Conservation (phyloP, 2,797 vertebrate genomes). For the Poecilia wingei region DNA sequence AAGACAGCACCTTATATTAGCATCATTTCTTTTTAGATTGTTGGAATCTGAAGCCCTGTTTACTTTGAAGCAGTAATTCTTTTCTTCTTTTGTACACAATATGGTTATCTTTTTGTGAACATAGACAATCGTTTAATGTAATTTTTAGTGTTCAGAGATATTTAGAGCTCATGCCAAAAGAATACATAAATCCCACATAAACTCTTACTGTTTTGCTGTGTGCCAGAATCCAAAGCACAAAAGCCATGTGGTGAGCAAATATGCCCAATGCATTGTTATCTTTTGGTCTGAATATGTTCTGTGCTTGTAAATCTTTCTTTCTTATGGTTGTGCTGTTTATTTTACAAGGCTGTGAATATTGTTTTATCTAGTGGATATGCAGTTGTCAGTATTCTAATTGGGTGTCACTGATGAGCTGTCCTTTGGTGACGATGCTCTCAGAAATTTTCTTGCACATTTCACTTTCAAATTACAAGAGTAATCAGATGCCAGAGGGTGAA, state of each 20-base stretch:
- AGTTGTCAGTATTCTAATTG: background rate
- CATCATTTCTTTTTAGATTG: background rate
- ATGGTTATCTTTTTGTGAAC: constrained; percentile 6
- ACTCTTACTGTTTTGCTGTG: background rate
- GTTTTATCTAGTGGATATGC: background rate
- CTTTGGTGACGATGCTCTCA: background rate
- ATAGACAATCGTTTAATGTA: background rate
- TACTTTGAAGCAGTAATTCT: background rate
- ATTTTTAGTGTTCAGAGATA: background rate
- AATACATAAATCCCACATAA: constrained; percentile 14
- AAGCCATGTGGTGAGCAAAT: background rate
- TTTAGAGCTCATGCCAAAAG: constrained; percentile 9
- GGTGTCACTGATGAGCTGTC: constrained; percentile 5
- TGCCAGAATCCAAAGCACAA: constrained; percentile 1
- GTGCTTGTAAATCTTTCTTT: constrained; percentile 5
- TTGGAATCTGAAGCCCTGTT: background rate
- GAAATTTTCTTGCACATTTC: background rate
- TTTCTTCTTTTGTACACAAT: background rate
- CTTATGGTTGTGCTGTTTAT: constrained; percentile 9
- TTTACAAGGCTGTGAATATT: constrained; percentile 3
- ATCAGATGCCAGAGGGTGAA: constrained; percentile 7
- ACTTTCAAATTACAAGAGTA: background rate
- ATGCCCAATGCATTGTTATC: background rate
- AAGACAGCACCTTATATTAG: background rate
- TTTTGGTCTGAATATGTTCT: background rate